A percentile compares a stretch with the other conserved stretches of the same genome.
phyloP scores from a whole-genome alignment of 2,797 vertebrate species.

The Clarias fuscus region DNA sequence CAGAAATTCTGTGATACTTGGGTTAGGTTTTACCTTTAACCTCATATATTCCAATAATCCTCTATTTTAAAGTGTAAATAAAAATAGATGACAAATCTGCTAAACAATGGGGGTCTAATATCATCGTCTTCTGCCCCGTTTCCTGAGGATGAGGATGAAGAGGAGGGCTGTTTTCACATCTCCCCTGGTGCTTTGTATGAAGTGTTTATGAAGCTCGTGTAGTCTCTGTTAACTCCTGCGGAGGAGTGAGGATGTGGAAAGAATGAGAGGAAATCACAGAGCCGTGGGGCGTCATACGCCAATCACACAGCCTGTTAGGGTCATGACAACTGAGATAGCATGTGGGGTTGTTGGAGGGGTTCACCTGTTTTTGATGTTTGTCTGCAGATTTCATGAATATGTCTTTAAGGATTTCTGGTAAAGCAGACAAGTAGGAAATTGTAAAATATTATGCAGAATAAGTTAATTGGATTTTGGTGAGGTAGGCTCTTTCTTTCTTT shows the following conservation, averaged over 20 bases:
- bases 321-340: slow-evolving; percentile 60
- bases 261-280: slow-evolving; percentile 71
- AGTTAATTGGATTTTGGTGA: background rate
- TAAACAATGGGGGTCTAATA: slow-evolving; percentile 28
- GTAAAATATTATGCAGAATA: background rate
- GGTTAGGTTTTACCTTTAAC: background rate
- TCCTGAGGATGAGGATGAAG: slow-evolving; percentile 33
- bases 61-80: background rate
- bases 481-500: background rate
- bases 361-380: background rate
- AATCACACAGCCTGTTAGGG: slow-evolving; percentile 68
- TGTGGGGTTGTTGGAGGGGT: slow-evolving; percentile 33
- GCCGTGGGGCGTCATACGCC: slow-evolving; percentile 65
- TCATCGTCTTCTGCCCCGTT: slow-evolving; percentile 8
- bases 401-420: background rate
- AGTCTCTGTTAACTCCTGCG: slow-evolving; percentile 58
- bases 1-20: background rate
- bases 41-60: background rate
- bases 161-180: slow-evolving; percentile 39
- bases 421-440: background rate
- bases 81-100: background rate
- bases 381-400: background rate
- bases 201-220: slow-evolving; percentile 66
- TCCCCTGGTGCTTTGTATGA: slow-evolving; percentile 42
- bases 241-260: slow-evolving; percentile 61